phyloP scores from a whole-genome alignment of 2,888 invertebrate species.

The Pardosa pseudoannulata region DNA sequence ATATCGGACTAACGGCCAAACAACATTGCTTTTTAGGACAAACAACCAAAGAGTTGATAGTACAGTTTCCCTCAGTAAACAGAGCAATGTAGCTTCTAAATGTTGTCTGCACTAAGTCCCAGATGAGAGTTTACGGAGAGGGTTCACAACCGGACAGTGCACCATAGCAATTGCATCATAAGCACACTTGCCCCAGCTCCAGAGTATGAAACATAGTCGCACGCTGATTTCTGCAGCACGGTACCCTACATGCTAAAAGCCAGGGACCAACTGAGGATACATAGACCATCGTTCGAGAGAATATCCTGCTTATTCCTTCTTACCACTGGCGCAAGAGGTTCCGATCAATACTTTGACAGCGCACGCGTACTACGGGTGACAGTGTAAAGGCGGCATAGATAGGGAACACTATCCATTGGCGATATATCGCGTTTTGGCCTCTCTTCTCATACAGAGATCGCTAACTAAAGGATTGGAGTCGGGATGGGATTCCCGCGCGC shows the following conservation, averaged over 20 bases:
- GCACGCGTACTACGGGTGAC: conserved; percentile 37
- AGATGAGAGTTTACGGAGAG: background rate
- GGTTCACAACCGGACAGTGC: conserved; percentile 20
- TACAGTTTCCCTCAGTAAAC: conserved; percentile 2
- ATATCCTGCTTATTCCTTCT: conserved; percentile 43
- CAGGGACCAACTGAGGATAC: conserved; percentile 46
- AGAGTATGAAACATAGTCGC: conserved; percentile 30
- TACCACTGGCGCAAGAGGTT: conserved; percentile 43
- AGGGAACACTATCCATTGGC: conserved; percentile 27
- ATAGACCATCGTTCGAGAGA: conserved; percentile 27
- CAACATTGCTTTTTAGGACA: conserved; percentile 25
- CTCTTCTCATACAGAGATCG: background rate
- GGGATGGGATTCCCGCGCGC: background rate
- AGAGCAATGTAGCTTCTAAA: background rate
- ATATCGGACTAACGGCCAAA: conserved; percentile 10
- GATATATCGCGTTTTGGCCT: conserved; percentile 3
- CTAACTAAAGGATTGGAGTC: background rate
- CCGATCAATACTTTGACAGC: conserved; percentile 39
- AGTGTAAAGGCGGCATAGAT: conserved; percentile 40
- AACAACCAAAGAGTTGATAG: conserved; percentile 21
- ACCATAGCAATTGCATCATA: conserved; percentile 44
- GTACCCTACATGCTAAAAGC: conserved; percentile 51
- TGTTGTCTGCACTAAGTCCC: background rate
- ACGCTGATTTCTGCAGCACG: background rate
- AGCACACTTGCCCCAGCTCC: conserved; percentile 19